Base-by-base conservation (phyloP, 1,140 invertebrate genomes). In the Drosophila funebris region DNA sequence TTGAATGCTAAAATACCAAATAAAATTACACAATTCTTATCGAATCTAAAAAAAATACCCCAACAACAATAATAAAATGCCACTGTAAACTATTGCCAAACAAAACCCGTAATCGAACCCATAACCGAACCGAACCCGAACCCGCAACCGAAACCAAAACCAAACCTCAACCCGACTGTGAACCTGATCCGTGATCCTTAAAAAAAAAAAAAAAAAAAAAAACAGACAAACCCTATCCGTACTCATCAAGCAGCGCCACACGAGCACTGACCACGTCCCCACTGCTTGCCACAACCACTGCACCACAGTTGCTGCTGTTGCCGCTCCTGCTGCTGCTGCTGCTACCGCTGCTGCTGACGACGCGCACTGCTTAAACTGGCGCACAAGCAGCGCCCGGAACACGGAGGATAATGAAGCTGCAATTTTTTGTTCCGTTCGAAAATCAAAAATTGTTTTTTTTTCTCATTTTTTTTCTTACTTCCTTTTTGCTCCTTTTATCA, bases 221-320 rank as follows among this genome's bases (percentile, higher is more conserved):
- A 56, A 82, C 83, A 85, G 82, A 78, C 72, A 85, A 85, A 14
- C 82, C 82, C 27, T 76, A 87, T 76, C 78, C 83, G 50, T 54
- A 48, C 41, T 68, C 60, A 43, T 18, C 27, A 62, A 72, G 63
- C 50, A 69, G 78, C 41, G 75, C 48, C 48, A 52, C 48, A 33
- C 48, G 48, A 52, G 27, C 56, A 52, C 54, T 50, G 60, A 14
- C 54, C 39, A 39, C 60, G 31, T 58, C 67, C 43, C 60, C 57
- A 68, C 48, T 64, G 63, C 67, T 78, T 77, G 53, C 29, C 36
- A 44, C 27, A 50, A 57, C 18, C 36, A 68, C 74, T 57, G 36
- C 58, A 33, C 44, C 66, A 57, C 63, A 16, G 50, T 29, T 54
- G 61, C 61, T 52, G 60, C 60, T 27, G 36, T 14, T 41, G 22